Conservation (phyloP, 2,113 vertebrate genomes). For the Macroglossus sobrinus region DNA sequence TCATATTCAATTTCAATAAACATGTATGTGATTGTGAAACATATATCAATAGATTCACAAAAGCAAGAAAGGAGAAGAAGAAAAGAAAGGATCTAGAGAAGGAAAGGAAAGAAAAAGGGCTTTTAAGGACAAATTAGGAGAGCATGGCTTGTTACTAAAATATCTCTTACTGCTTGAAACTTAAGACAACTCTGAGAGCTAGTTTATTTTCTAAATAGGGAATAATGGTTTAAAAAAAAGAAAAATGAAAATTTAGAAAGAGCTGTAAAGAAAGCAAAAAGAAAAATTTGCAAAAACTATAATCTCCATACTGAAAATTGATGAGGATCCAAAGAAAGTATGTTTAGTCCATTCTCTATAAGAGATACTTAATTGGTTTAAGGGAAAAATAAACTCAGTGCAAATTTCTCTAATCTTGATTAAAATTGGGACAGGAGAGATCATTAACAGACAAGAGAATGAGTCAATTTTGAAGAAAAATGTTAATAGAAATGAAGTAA, state of each 20-base stretch:
- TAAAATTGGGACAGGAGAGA: not conserved
- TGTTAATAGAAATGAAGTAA: not conserved
- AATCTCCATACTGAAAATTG: not conserved
- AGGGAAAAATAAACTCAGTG: not conserved
- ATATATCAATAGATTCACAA: not conserved
- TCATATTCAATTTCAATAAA: not conserved
- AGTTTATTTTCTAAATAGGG: constrained; percentile 27
- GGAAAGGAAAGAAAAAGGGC: not conserved
- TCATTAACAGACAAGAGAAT: not conserved
- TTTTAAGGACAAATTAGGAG: not conserved
- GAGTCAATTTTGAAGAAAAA: not conserved
- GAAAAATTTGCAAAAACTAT: not conserved
- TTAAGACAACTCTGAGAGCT: not conserved
- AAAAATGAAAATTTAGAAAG: not conserved
- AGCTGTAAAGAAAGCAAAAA: not conserved
- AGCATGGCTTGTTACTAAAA: not conserved
- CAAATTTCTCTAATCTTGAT: not conserved
- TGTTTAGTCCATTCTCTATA: not conserved
- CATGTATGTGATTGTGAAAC: not conserved
- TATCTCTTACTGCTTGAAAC: not conserved
- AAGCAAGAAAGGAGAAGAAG: not conserved
- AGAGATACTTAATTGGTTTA: not conserved
- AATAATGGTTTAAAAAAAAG: not conserved
- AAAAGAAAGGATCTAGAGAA: not conserved
- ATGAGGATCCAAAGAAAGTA: not conserved